Evolutionary conservation across 2,113 vertebrate genomes (phyloP).

Genomic region (Emydura subglobosa): DNA sequence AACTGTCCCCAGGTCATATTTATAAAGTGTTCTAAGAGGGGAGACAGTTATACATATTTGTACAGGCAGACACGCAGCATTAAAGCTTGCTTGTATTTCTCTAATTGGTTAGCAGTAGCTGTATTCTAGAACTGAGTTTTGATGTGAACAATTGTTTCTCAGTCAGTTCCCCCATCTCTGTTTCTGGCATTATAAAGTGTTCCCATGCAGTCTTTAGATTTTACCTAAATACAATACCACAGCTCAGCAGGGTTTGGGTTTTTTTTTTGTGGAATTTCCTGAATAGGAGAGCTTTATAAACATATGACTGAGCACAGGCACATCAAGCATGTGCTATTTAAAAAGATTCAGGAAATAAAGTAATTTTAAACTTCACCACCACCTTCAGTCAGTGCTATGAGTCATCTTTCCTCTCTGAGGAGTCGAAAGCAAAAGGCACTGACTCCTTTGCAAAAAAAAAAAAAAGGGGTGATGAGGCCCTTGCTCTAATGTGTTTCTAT

Average conservation of each 20-base stretch:
- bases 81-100: neutral
- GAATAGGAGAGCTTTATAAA: conserved; percentile 6
- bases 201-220: neutral
- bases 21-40: neutral
- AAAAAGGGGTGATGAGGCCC: neutral
- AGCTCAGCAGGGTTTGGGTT: neutral
- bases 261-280: neutral
- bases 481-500: neutral
- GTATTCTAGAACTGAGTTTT: neutral
- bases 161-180: neutral
- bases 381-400: neutral
- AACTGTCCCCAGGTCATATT: neutral
- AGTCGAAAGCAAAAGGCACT: neutral
- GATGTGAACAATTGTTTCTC: neutral
- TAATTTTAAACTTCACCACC: neutral
- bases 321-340: neutral
- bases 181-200: neutral
- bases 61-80: neutral
- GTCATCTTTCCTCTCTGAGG: neutral
- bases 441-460: neutral
- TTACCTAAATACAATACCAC: neutral
- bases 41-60: neutral
- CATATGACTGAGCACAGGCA: neutral
- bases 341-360: fast-evolving
- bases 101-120: neutral